Evolutionary conservation across 2,113 vertebrate species (phyloP).

Genomic region (Percina caprodes): DNA sequence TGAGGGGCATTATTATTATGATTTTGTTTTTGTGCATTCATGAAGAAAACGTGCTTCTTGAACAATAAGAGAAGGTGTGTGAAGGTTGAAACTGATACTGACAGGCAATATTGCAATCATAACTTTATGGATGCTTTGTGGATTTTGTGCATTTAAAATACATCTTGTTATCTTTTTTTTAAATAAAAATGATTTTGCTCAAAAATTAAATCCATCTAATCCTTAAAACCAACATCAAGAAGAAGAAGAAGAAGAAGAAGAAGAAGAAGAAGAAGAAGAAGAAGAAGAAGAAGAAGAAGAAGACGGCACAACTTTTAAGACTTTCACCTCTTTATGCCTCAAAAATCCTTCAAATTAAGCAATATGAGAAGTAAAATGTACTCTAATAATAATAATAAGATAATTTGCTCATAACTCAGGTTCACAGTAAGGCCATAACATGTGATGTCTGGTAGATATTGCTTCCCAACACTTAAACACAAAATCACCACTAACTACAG

Average conservation of each 20-base stretch:
- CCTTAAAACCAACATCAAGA: not conserved
- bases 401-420: not conserved
- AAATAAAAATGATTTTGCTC: conserved; percentile 4
- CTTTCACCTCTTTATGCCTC: not conserved
- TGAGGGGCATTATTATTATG: conserved; percentile 6
- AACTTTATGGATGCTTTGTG: not conserved
- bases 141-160: not conserved
- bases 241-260: not conserved
- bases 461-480: not conserved
- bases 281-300: not conserved
- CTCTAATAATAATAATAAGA: too few relatives aligned
- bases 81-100: conserved; percentile 2
- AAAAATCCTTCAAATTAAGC: not conserved
- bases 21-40: not conserved
- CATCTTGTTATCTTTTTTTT: not conserved
- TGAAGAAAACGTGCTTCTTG: not conserved
- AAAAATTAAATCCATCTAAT: not conserved
- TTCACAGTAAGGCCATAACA: not conserved
- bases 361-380: not conserved
- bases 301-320: not conserved
- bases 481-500: not conserved
- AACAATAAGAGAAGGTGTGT: not conserved
- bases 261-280: not conserved
- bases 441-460: too few relatives aligned
- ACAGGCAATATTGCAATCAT: conserved; percentile 7